These are phyloP conservation scores for Pontoporia blainvillei DNA, from an alignment of 2,113 vertebrate species.

Conservation along the genomic window DNA sequence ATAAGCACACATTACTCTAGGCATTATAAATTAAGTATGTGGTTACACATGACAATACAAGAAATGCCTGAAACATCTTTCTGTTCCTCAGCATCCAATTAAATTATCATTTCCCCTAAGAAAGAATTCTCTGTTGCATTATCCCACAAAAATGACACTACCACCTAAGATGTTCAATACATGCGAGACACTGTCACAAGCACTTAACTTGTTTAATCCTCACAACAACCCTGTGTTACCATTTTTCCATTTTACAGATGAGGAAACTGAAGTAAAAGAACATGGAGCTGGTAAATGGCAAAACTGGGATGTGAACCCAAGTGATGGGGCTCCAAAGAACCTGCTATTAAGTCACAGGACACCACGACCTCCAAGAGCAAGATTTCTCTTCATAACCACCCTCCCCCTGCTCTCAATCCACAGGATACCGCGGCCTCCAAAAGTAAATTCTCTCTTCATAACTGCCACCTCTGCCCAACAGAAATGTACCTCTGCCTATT, in stretches of 20 bases:
- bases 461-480: not conserved
- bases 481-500: not conserved
- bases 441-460: not conserved
- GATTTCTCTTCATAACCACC: not conserved
- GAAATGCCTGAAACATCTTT: slow-evolving; percentile 41
- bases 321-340: not conserved
- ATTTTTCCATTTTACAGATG: not conserved
- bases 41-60: slow-evolving; percentile 28
- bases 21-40: slow-evolving; percentile 42
- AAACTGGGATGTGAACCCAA: not conserved
- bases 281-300: not conserved
- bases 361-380: not conserved
- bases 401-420: not conserved
- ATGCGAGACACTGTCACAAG: not conserved
- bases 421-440: not conserved
- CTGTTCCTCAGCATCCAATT: slow-evolving; percentile 18
- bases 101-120: slow-evolving; percentile 28
- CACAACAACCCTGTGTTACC: not conserved
- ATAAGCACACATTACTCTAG: not conserved
- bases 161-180: not conserved
- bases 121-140: slow-evolving; percentile 23
- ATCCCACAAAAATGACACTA: not conserved
- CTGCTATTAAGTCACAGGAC: not conserved
- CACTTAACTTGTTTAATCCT: not conserved
- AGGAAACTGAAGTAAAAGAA: not conserved